These are phyloP conservation scores for Origma solitaria DNA, from an alignment of 2,113 vertebrate species.

Conservation along the genomic window DNA sequence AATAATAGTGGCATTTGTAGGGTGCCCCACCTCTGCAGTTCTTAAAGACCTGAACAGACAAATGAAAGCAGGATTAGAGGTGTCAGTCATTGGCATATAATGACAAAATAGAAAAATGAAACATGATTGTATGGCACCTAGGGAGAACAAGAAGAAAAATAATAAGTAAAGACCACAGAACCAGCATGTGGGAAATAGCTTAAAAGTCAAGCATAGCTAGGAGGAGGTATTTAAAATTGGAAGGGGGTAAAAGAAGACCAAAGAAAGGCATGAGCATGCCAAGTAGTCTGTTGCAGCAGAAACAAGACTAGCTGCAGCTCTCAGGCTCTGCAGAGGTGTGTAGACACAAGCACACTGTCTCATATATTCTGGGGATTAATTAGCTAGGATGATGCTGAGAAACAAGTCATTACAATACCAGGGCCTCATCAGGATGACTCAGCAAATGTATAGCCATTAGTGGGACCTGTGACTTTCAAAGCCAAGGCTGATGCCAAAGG, in stretches of 20 bases:
- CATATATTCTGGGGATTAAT: neutral
- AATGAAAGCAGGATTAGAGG: neutral
- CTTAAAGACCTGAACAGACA: neutral
- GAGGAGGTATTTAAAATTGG: neutral
- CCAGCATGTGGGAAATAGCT: neutral
- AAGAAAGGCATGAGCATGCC: neutral
- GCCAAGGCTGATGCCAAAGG: neutral
- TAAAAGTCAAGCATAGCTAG: neutral
- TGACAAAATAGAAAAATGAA: constrained; percentile 6
- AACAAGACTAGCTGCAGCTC: neutral
- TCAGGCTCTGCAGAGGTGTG: neutral
- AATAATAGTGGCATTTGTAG: neutral
- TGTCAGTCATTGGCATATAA: neutral
- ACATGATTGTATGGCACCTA: neutral
- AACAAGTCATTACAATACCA: neutral
- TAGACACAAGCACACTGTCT: neutral
- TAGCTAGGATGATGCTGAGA: neutral
- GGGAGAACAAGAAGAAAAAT: neutral
- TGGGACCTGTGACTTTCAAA: neutral
- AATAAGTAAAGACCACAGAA: neutral
- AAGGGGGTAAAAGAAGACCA: neutral
- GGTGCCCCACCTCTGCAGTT: neutral
- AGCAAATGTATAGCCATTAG: neutral
- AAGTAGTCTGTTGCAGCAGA: neutral
- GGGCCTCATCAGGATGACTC: neutral